Evolutionary conservation across 2,888 invertebrate species (phyloP).

Genomic region (Nemoura dubitans): DNA sequence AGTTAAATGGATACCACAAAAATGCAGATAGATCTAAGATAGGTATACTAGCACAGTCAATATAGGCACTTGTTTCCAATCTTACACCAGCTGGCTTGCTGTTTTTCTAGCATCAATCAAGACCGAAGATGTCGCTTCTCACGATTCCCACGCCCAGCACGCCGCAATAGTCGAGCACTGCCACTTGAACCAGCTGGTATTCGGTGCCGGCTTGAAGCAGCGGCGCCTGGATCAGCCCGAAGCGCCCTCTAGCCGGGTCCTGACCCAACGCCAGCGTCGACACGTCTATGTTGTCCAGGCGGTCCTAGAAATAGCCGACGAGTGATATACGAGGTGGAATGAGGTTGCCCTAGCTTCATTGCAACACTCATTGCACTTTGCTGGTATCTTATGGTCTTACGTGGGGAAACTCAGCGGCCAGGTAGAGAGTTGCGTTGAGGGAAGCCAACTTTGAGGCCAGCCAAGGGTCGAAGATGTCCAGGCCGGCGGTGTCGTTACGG

Average conservation of each 20-base stretch:
- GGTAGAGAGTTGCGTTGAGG: too few relatives aligned
- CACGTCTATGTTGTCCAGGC: background rate
- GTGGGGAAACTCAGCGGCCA: too few relatives aligned
- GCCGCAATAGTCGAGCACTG: background rate
- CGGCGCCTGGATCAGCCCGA: background rate
- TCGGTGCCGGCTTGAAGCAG: background rate
- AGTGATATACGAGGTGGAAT: background rate
- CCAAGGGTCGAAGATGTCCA: too few relatives aligned
- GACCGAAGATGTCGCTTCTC: background rate
- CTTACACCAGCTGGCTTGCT: too few relatives aligned
- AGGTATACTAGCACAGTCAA: too few relatives aligned
- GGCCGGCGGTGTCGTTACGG: too few relatives aligned
- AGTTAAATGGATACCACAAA: too few relatives aligned
- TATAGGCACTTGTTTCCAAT: too few relatives aligned
- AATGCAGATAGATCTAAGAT: too few relatives aligned
- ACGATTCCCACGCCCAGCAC: background rate
- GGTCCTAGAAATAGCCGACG: background rate
- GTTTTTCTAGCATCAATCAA: too few relatives aligned
- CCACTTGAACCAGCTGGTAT: conserved; percentile 9
- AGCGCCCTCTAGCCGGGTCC: background rate
- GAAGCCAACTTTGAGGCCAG: too few relatives aligned
- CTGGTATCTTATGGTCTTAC: background rate
- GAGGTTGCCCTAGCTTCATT: background rate
- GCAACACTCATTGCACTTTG: background rate
- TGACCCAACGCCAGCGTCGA: too few relatives aligned